Evolutionary conservation across 2,888 invertebrate species (phyloP).

Genomic region (Acleris literana): DNA sequence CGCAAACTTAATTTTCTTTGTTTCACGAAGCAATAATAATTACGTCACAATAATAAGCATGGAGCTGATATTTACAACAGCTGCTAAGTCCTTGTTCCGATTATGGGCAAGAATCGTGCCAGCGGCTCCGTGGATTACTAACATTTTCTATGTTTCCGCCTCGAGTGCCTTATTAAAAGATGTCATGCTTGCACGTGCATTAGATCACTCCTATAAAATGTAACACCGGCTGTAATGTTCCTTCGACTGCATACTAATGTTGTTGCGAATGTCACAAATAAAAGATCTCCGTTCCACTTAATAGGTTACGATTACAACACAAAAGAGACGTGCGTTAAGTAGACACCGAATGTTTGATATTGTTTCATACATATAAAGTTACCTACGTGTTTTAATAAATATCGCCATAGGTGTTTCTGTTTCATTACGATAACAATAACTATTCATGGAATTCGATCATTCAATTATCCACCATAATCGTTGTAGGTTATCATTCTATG

Average conservation of each 20-base stretch:
- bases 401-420: conserved; percentile 38
- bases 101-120: conserved; percentile 81
- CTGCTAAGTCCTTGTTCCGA: conserved; percentile 81
- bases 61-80: conserved; percentile 79
- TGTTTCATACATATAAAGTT: conserved; percentile 21
- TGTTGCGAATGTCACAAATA: conserved; percentile 15
- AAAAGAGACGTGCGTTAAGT: conserved; percentile 19
- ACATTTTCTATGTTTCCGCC: conserved; percentile 82
- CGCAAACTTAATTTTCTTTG: conserved; percentile 73
- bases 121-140: conserved; percentile 73
- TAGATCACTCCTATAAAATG: conserved; percentile 50
- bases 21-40: conserved; percentile 68
- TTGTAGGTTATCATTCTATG: conserved; percentile 11
- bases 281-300: conserved; percentile 13
- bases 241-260: conserved; percentile 27
- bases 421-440: conserved; percentile 41
- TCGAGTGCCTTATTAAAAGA: conserved; percentile 77
- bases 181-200: conserved; percentile 74
- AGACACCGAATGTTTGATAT: conserved; percentile 32
- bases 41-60: conserved; percentile 78
- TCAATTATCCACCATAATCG: conserved; percentile 36
- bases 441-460: conserved; percentile 43
- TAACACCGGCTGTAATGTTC: conserved; percentile 29
- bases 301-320: conserved; percentile 22
- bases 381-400: conserved; percentile 37